Base-by-base conservation (phyloP, 1,140 invertebrate species). In the Adelges cooleyi region DNA sequence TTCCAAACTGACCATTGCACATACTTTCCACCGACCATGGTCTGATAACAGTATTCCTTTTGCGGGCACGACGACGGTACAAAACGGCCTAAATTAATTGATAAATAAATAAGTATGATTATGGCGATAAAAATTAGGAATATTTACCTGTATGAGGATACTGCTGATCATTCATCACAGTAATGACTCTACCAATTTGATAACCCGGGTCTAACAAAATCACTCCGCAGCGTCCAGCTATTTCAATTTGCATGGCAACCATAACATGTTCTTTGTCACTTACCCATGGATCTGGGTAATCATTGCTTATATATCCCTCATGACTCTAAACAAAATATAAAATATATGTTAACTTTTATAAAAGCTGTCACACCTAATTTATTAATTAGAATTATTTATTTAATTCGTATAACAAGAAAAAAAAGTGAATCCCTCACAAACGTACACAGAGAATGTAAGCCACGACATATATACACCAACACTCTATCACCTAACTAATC, bases 141-240 rank as follows among this genome's bases (percentile, higher is more conserved):
- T 25, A 29, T 72, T 73, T 69, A 82, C 83, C 86, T 36, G 90
- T 92, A 72, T 94, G 89, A 3, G 92, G 92, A 75, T 89, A 90
- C 25, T 78, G 75, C 52, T 84, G 78, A 73, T 94, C 91, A 20
- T 81, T 76, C 90, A 93, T 95, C 23, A 92, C 86, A 20, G 89
- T 89, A 46, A 94, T 81, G 17, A 88, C 86, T 38, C 87, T 78
- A 22, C 85, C 84, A 42, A 94, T 84, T 73, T 95, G 92, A 75
- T 94, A 95, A 9, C 92, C 92, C 1, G 90, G 89, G 77, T 94
- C 91, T 17, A 91, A 80, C 3, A 94, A 78, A 73, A 93, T 75
- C 18, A 89, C 77, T 11, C 90, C 91, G 0, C 74, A 73, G 36
- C 91, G 80, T 15, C 82, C 85, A 20, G 80, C 82, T 36, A 93